Evolutionary conservation across 1,140 invertebrate genomes (phyloP).

Genomic region (Orius laevigatus): DNA sequence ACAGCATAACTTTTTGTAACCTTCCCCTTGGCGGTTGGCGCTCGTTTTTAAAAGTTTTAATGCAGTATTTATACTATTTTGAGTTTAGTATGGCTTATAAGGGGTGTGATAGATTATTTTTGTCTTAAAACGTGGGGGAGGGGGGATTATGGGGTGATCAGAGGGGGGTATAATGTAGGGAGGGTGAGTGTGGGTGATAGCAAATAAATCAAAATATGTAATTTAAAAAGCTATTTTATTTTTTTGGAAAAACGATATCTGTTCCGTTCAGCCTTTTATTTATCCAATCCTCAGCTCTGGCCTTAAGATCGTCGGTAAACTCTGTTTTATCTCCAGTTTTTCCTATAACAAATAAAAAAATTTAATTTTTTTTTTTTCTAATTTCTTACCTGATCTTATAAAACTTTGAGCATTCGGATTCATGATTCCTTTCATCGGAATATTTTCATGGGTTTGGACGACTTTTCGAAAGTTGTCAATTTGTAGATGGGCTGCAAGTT

Average conservation of each 20-base stretch:
- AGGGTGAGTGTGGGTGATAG: no score
- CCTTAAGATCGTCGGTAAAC: conserved; percentile 18
- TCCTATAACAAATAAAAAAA: conserved; percentile 8
- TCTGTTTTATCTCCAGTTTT: conserved; percentile 14
- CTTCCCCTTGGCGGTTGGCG: no score
- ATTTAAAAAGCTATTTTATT: no score
- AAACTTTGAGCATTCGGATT: conserved; percentile 19
- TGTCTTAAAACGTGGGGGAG: no score
- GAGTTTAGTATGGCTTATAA: no score
- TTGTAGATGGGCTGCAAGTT: conserved; percentile 39
- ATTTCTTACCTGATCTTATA: conserved; percentile 18
- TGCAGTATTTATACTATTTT: no score
- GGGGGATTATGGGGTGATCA: no score
- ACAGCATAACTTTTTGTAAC: no score
- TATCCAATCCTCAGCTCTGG: conserved; percentile 19
- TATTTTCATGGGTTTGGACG: conserved; percentile 14
- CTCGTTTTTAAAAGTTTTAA: no score
- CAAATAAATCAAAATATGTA: no score
- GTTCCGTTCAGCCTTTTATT: conserved; percentile 14
- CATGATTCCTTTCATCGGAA: conserved; percentile 6
- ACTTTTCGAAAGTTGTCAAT: conserved; percentile 24
- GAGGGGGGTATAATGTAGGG: no score
- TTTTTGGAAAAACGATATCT: background rate
- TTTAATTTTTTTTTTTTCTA: background rate
- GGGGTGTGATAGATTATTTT: no score